Evolutionary conservation across 2,888 invertebrate species (phyloP).

Genomic region (Clitarchus hookeri): DNA sequence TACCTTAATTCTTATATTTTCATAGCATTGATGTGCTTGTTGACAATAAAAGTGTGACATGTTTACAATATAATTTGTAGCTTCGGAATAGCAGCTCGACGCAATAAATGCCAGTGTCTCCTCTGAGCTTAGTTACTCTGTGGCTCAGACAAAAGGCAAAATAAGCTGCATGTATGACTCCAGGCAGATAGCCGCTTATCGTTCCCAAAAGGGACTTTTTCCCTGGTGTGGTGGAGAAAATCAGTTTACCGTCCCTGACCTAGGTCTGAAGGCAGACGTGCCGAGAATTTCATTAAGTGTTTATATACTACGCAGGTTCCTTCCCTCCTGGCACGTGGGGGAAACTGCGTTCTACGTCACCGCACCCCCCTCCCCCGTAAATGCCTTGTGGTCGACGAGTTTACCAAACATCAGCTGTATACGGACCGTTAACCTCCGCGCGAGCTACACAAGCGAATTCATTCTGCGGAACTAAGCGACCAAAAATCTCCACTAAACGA

Average conservation of each 20-base stretch:
- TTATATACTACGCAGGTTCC: conserved; percentile 1
- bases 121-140: too few relatives aligned
- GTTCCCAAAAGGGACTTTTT: not conserved
- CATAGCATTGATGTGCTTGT: too few relatives aligned
- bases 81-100: too few relatives aligned
- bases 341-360: not conserved
- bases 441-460: too few relatives aligned
- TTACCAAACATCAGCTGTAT: not conserved
- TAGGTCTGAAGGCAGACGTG: conserved; percentile 27
- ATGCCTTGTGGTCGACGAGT: not conserved
- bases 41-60: too few relatives aligned
- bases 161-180: not conserved
- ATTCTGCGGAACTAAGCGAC: too few relatives aligned
- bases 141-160: too few relatives aligned
- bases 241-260: conserved; percentile 36
- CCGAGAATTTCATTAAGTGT: conserved; percentile 30
- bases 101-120: too few relatives aligned
- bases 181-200: not conserved
- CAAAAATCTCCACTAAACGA: too few relatives aligned
- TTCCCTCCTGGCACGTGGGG: not conserved
- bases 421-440: too few relatives aligned
- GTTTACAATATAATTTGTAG: too few relatives aligned
- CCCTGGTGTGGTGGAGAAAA: conserved; percentile 18
- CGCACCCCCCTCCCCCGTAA: not conserved
- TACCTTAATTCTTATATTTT: too few relatives aligned